Base-by-base conservation (phyloP, 2,797 vertebrate species). In the Pangasius mekongensis region DNA sequence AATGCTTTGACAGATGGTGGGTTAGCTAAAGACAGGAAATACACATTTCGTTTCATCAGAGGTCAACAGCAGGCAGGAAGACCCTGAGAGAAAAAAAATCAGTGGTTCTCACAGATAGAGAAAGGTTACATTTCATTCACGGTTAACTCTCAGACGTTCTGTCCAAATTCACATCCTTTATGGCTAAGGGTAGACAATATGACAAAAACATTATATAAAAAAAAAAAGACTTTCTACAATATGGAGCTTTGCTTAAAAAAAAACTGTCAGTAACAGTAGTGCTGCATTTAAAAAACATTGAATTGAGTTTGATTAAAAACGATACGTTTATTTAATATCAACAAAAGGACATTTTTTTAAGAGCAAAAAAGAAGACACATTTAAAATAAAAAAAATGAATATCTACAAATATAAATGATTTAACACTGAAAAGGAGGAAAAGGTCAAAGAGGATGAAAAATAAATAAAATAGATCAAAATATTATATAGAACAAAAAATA, bases 61-160 rank as follows among this genome's bases (percentile, higher is more conserved):
- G 91, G 91, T 86, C 89, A 91, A 90, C 86, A 86, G 77, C 43
- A 39, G 49, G 83, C 76, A 71, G 87, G 89, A 93, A 54, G 88
- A 91, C 90, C 86, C 86, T 86, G 85, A 88, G 85, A 88, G 89
- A 0, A n/a, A 43, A 88, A 56, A 87, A 43, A 88, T 39, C 24
- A 6, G 62, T 5, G 5, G 13, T 77, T 88, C 71, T 43, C 60
- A 85, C 64, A 82, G 56, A 82, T 11, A 27, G 30, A 58, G 18
- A 33, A 22, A 78, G 49, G 16, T 54, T 54, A 80, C 77, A 24
- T 3, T 13, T 56, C 20, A 24, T 58, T 80, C 77, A 56, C 49
- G 58, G 52, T 76, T 3, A n/a, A 49, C 47, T 76, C 7, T 52
- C 24, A 49, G 74, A 52, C n/a, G 13, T 27, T 52, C 47, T 76